Conservation (phyloP, 2,797 vertebrate genomes). For the Hipposideros larvatus region DNA sequence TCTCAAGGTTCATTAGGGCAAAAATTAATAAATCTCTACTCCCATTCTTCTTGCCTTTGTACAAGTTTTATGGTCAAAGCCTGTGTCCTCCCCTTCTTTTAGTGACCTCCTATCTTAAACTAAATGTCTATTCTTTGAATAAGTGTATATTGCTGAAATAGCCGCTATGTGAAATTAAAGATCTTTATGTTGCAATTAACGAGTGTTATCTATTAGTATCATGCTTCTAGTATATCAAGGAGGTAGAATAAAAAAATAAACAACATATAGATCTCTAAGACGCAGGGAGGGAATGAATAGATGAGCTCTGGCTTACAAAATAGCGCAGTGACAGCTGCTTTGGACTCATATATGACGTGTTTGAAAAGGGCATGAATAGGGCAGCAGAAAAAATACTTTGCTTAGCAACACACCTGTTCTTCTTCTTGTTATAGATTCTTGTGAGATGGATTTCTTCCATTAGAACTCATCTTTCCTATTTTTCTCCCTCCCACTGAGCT, state of each 20-base stretch:
- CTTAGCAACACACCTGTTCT: conserved; percentile 68
- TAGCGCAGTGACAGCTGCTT: conserved; percentile 38
- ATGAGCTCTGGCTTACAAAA: conserved; percentile 13
- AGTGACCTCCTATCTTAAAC: neutral
- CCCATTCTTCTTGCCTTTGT: neutral
- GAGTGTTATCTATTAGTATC: neutral
- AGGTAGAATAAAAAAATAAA: neutral
- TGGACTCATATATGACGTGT: conserved; percentile 63
- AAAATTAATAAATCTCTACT: neutral
- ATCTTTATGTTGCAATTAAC: conserved; percentile 36
- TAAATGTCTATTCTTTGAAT: conserved; percentile 3
- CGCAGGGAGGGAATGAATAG: conserved; percentile 42
- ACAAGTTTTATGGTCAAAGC: conserved; percentile 21
- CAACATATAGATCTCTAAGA: conserved; percentile 10
- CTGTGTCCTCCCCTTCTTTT: neutral
- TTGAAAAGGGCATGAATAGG: conserved; percentile 63
- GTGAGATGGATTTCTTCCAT: conserved; percentile 8
- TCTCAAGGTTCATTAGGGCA: conserved; percentile 20
- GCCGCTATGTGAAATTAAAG: conserved; percentile 8
- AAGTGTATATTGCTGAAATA: conserved; percentile 11
- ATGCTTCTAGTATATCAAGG: neutral
- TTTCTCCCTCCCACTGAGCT: neutral
- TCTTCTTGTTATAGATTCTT: conserved; percentile 64
- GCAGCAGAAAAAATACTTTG: conserved; percentile 49
- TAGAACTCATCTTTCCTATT: neutral